Evolutionary conservation across 2,888 invertebrate genomes (phyloP), one percentile per base, ranked within the genome.

Genomic region (Pterobdella sp.): DNA sequence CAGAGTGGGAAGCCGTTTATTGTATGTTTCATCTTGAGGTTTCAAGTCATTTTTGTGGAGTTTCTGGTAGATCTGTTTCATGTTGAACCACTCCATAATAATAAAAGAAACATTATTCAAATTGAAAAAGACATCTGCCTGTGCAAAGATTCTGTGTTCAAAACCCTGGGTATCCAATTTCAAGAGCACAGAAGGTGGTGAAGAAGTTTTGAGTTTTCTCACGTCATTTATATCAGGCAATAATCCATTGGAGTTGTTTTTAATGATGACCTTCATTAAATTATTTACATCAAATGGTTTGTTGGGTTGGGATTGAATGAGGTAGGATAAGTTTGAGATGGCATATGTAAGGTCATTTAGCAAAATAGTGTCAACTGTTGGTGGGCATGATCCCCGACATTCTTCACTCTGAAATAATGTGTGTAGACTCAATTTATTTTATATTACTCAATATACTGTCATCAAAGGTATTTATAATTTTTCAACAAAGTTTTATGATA

Each of bases 51-150:
- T 63, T 14, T 63, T 34, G 63, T 71, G 52, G 26, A 63, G 56
- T 35, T 14, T 1, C 3, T 22, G 60, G 36, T 73, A 72, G 65
- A 64, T 64, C 31, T 49, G 37, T 26, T 49, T 72, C 77, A 78
- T 78, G 22, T 74, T 26, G n/a, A 73, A 29, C 78, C 78, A 78
- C 66, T 78, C 78, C 78, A 78, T 78, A 68, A 77, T 76, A 26
- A 78, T 74, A 60, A 76, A 77, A 7, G 73, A 52, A 29, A 78
- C 67, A 31, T 42, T 18, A 4, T 77, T 63, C 1, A 34, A 32
- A 35, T 73, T 71, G 34, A 78, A 73, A 18, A 78, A 72, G 22
- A 60, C 34, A n/a, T 60, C 72, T 0, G 76, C 73, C 26, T 74
- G 73, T n/a, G 29, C 7, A 68, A 78, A 77, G 22, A 76, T 76